Conservation (phyloP, 2,113 vertebrate species). For the Pangasianodon hypophthalmus region DNA sequence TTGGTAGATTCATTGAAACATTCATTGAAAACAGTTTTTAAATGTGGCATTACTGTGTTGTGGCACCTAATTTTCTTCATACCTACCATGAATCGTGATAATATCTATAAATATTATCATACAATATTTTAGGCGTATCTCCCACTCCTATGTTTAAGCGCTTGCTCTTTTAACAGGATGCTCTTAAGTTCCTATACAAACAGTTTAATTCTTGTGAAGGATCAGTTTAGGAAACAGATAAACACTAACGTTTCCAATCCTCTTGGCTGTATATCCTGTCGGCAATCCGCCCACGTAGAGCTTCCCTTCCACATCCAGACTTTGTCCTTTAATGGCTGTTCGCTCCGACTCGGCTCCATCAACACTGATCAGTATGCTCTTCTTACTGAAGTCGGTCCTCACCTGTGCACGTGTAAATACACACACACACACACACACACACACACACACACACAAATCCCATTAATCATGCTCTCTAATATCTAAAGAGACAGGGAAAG, state of each 20-base stretch:
- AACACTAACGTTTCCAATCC: conserved; percentile 80
- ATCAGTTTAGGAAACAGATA: neutral
- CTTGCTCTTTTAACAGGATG: neutral
- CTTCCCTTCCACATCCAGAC: conserved; percentile 83
- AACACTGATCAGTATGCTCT: conserved; percentile 74
- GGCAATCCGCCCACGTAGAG: conserved; percentile 88
- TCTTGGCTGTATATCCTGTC: conserved; percentile 72
- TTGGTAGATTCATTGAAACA: neutral
- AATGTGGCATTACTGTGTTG: neutral
- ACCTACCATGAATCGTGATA: neutral
- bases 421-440: neutral
- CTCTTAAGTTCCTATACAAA: neutral
- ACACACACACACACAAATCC: neutral
- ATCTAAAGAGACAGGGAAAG: neutral
- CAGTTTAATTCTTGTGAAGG: neutral
- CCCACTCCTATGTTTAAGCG: neutral
- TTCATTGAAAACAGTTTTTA: neutral
- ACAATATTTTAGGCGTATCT: neutral
- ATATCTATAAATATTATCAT: neutral
- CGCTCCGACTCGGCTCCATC: conserved; percentile 69
- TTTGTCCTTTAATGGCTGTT: conserved; percentile 76
- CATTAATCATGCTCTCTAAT: neutral
- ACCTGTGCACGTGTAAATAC: conserved; percentile 66
- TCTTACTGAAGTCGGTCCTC: conserved; percentile 78
- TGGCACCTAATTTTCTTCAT: neutral